A percentile compares a stretch with the other conserved stretches of the same genome.
Conservation (phyloP, 2,888 invertebrate genomes). For the Gymnocheta viridis region DNA sequence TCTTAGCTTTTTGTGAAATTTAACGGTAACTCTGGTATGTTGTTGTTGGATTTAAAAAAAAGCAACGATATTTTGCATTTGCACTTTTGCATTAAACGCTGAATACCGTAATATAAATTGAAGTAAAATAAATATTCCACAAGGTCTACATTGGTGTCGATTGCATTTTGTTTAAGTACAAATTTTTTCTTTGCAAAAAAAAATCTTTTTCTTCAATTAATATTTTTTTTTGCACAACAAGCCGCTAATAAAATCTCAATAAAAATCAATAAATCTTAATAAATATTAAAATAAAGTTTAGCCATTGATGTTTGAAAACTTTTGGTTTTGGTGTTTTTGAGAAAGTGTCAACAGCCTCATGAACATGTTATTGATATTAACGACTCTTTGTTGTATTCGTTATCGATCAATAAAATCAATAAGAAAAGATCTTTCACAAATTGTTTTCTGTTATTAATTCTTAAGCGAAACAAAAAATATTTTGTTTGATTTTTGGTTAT, state of each 20-base stretch:
- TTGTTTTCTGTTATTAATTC: neutral
- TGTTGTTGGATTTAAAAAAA: too few relatives aligned
- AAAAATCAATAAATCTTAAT: slow-evolving; percentile 11
- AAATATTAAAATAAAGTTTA: neutral
- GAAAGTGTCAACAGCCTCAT: slow-evolving; percentile 13
- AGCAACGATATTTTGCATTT: too few relatives aligned
- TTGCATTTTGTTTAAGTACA: too few relatives aligned
- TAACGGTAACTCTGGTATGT: too few relatives aligned
- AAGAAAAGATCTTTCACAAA: neutral
- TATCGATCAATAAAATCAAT: neutral
- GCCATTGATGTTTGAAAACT: neutral
- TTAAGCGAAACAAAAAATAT: neutral
- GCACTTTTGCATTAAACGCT: too few relatives aligned
- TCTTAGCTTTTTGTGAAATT: too few relatives aligned
- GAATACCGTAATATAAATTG: too few relatives aligned
- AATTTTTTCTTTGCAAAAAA: neutral
- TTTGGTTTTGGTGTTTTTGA: neutral
- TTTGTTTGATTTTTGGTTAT: neutral
- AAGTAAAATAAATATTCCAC: too few relatives aligned
- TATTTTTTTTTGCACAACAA: neutral
- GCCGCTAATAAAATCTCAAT: neutral
- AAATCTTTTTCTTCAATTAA: neutral
- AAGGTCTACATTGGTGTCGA: too few relatives aligned
- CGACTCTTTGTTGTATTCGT: neutral
- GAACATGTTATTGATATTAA: slow-evolving; percentile 23